These are phyloP conservation scores for Varanus salvator DNA, from an alignment of 2,113 vertebrate genomes.

Conservation along the genomic window DNA sequence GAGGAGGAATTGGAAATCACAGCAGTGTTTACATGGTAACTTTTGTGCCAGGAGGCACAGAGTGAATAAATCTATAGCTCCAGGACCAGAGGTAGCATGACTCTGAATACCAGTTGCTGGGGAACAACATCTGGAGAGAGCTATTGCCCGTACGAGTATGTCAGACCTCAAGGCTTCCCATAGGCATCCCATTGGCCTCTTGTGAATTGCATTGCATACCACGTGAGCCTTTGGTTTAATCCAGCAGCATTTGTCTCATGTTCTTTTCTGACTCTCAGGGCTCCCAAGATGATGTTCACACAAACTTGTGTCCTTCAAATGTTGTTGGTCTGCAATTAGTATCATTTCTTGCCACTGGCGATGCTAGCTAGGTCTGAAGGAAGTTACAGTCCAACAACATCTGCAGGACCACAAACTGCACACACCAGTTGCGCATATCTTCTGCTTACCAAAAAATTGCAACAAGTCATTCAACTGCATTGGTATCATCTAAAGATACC, in stretches of 20 bases:
- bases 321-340: too few species aligned
- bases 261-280: too few species aligned
- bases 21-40: background rate
- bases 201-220: background rate
- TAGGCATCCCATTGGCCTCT: background rate
- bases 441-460: background rate
- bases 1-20: background rate
- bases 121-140: background rate
- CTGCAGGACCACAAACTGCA: too few species aligned
- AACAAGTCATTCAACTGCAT: background rate
- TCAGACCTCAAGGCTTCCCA: background rate
- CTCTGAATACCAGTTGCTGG: background rate
- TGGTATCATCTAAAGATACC: background rate
- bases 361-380: too few species aligned
- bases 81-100: background rate
- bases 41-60: background rate
- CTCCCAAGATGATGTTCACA: too few species aligned
- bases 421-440: background rate
- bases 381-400: too few species aligned
- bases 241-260: background rate
- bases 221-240: background rate
- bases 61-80: fast-evolving
- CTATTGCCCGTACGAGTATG: background rate
- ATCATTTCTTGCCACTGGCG: too few species aligned
- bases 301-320: too few species aligned